Evolutionary conservation across 2,888 invertebrate species (phyloP).

Genomic region (Oligia fasciuncula): DNA sequence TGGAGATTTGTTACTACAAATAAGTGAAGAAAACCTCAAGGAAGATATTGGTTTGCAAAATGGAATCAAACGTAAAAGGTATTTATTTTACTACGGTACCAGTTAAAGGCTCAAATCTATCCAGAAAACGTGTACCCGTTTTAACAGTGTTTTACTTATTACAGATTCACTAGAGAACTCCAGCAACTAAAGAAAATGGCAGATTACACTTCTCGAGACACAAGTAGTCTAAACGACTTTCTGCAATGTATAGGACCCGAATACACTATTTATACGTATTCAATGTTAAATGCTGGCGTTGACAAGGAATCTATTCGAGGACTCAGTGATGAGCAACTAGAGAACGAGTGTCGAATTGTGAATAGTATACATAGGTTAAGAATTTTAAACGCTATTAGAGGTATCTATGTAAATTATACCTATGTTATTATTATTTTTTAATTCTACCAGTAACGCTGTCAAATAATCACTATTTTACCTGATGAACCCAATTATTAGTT

Average conservation of each 20-base stretch:
- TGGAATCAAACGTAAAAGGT: constrained; percentile 97
- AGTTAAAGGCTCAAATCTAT: neutral
- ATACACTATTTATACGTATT: constrained; percentile 98
- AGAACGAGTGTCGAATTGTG: constrained; percentile 96
- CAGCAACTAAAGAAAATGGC: constrained; percentile 98
- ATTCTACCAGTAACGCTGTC: neutral
- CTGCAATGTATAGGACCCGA: constrained; percentile 95
- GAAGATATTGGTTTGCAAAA: constrained; percentile 98
- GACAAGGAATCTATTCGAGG: constrained; percentile 96
- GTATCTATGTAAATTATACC: constrained; percentile 75
- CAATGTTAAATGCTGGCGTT: constrained; percentile 98
- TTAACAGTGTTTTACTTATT: constrained; percentile 60
- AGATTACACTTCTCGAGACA: constrained; percentile 98
- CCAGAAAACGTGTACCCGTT: neutral
- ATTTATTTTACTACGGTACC: constrained; percentile 28
- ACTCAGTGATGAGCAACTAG: constrained; percentile 97
- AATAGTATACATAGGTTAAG: constrained; percentile 98
- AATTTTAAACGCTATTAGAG: constrained; percentile 96
- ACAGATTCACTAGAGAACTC: constrained; percentile 97
- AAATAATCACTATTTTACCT: neutral
- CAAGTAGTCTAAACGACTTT: constrained; percentile 96
- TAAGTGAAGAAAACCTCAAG: constrained; percentile 97
- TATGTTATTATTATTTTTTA: neutral
- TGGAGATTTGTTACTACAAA: constrained; percentile 97
- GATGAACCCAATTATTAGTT: neutral